Evolutionary conservation across 2,888 invertebrate species (phyloP).

Genomic region (Erpobdella octoculata): DNA sequence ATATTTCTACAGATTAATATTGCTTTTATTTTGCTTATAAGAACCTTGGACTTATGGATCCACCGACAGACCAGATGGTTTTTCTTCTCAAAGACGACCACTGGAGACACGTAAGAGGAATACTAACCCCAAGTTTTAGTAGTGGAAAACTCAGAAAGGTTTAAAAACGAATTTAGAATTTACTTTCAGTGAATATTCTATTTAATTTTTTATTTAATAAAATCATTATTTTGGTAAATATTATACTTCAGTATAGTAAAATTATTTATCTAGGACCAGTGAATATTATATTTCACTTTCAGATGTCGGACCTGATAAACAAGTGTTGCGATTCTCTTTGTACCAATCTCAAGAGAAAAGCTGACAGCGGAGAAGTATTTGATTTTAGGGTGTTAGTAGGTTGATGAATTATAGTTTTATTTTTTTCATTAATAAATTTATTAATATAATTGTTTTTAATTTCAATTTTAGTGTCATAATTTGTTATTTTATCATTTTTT

Average conservation of each 20-base stretch:
- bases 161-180: background rate
- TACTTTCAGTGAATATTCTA: background rate
- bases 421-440: background rate
- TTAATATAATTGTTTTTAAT: background rate
- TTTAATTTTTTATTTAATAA: background rate
- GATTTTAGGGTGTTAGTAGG: conserved; percentile 23
- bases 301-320: conserved; percentile 26
- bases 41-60: conserved; percentile 13
- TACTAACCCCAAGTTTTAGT: conserved; percentile 34
- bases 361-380: conserved; percentile 25
- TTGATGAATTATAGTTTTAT: background rate
- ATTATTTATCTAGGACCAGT: background rate
- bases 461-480: background rate
- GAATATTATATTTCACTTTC: background rate
- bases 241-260: background rate
- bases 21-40: background rate
- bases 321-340: conserved; percentile 18
- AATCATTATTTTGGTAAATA: background rate
- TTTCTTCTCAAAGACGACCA: conserved; percentile 27
- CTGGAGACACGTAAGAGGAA: conserved; percentile 32
- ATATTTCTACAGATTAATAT: too few relatives aligned
- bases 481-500: background rate
- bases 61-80: conserved; percentile 28
- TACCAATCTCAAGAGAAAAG: conserved; percentile 23
- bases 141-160: conserved; percentile 33